These are phyloP conservation scores for Dascillus cervinus DNA, from an alignment of 2,888 invertebrate genomes.

Conservation along the genomic window DNA sequence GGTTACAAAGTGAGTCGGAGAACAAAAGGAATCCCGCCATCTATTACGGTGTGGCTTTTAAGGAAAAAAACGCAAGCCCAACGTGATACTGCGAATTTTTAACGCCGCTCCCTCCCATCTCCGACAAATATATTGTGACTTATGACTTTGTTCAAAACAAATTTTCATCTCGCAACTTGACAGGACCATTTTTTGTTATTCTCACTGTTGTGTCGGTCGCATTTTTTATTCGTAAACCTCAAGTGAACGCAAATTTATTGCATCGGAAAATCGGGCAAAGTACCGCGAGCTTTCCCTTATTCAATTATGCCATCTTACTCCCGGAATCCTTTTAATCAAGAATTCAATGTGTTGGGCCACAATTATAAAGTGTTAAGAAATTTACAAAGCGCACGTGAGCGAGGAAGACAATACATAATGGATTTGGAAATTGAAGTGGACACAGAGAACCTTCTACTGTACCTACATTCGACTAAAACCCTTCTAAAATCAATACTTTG, in stretches of 20 bases:
- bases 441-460: constrained; percentile 14
- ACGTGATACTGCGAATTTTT: constrained; percentile 16
- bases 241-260: no score
- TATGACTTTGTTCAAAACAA: constrained; percentile 29
- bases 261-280: no score
- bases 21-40: no score
- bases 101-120: constrained; percentile 17
- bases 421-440: constrained; percentile 15
- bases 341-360: constrained; percentile 25
- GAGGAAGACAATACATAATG: constrained; percentile 17
- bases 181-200: constrained; percentile 28
- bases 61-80: background rate
- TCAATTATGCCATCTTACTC: no score
- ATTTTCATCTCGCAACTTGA: constrained; percentile 28
- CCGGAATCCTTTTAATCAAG: constrained; percentile 30
- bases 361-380: constrained; percentile 27
- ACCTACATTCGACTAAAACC: constrained; percentile 8
- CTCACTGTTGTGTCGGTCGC: no score
- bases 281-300: no score
- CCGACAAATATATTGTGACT: constrained; percentile 29
- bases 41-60: no score
- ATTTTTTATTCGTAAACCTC: no score
- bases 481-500: no score
- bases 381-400: constrained; percentile 25
- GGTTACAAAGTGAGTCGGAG: no score